Conservation (phyloP, 2,888 invertebrate species). For the Silvanus unidentatus region DNA sequence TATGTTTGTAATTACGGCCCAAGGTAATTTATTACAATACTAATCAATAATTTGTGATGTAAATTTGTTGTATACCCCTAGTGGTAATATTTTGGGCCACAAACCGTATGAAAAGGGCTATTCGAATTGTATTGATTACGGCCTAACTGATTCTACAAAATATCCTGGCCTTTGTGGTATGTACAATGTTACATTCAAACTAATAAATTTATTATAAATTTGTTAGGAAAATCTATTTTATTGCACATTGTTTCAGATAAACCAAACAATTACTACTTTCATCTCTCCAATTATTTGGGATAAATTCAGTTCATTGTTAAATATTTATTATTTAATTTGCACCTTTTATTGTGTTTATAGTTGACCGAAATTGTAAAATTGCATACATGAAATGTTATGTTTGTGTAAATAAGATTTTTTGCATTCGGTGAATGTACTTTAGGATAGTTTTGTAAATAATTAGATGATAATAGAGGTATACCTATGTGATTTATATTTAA, state of each 20-base stretch:
- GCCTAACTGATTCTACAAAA: constrained; percentile 63
- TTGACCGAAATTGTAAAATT: constrained; percentile 9
- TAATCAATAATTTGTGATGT: constrained; percentile 2
- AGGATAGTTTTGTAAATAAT: too few relatives aligned
- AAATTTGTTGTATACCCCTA: constrained; percentile 28
- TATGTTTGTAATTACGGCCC: constrained; percentile 38
- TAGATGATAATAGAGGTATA: too few relatives aligned
- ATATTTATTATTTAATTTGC: constrained; percentile 7
- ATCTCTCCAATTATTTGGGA: constrained; percentile 22
- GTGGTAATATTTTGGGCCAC: constrained; percentile 71
- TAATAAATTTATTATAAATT: not conserved
- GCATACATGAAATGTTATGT: constrained; percentile 6
- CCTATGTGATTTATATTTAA: too few relatives aligned
- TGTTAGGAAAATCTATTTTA: not conserved
- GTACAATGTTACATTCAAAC: constrained; percentile 32
- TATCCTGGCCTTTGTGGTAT: constrained; percentile 75
- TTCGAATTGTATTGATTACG: constrained; percentile 65
- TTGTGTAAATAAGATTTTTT: too few relatives aligned
- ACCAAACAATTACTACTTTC: constrained; percentile 17
- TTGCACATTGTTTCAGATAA: constrained; percentile 17
- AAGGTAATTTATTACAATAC: constrained; percentile 24
- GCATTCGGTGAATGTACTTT: too few relatives aligned
- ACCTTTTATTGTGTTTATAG: constrained; percentile 17
- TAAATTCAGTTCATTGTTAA: constrained; percentile 8
- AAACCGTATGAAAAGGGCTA: constrained; percentile 70